Conservation (phyloP, 2,888 invertebrate species). For the Tigriopus californicus region DNA sequence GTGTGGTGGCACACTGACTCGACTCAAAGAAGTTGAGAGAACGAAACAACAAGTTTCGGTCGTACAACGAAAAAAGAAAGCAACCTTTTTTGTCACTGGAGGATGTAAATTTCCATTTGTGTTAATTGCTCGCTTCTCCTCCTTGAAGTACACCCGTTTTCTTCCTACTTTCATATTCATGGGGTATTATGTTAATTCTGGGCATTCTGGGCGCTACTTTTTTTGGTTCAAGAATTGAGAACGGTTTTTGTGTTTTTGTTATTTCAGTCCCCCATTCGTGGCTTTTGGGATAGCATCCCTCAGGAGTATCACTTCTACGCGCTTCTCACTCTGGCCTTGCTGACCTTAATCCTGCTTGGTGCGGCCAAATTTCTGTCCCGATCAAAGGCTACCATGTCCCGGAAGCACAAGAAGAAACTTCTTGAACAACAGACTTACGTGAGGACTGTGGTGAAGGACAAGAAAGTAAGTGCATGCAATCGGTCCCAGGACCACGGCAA, state of each 20-base stretch:
- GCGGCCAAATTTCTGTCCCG: slow-evolving; percentile 26
- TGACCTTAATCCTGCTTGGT: slow-evolving; percentile 27
- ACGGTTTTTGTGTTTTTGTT: neutral
- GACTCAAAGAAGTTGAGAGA: no score
- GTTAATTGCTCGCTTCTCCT: no score
- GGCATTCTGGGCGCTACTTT: no score
- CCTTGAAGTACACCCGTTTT: no score
- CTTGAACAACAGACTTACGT: slow-evolving; percentile 29
- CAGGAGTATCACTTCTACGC: slow-evolving; percentile 26
- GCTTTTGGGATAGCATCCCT: slow-evolving; percentile 26
- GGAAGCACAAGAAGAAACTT: slow-evolving; percentile 28
- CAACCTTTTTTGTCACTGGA: no score
- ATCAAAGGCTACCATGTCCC: slow-evolving; percentile 27
- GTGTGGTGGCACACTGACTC: no score
- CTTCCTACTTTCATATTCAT: no score
- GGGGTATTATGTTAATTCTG: no score
- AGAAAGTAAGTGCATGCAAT: slow-evolving; percentile 26
- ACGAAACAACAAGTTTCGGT: no score
- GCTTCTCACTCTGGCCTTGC: slow-evolving; percentile 21
- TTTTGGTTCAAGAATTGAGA: neutral
- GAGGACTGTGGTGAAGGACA: slow-evolving; percentile 27
- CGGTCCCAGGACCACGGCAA: neutral
- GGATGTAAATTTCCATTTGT: no score
- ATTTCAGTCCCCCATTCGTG: slow-evolving; percentile 26
- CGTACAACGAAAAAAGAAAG: no score